A percentile compares a stretch with the other conserved stretches of the same genome.
Evolutionary conservation across 2,113 vertebrate genomes (phyloP).

Genomic region (Pollimyrus isidori): DNA sequence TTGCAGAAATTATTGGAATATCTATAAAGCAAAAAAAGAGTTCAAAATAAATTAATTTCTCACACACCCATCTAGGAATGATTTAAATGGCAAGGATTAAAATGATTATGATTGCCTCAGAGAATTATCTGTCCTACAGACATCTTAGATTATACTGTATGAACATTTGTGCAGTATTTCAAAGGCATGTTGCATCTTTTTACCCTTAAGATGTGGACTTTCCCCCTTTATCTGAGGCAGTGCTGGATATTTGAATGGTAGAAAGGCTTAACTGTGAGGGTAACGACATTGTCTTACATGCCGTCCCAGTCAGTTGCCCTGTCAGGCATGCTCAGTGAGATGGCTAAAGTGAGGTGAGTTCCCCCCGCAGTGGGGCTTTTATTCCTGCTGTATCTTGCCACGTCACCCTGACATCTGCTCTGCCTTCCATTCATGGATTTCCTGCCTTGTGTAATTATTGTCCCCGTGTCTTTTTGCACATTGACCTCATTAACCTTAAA

Average conservation of each 20-base stretch:
- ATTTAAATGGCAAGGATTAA: neutral
- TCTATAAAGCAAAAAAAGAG: neutral
- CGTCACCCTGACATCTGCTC: neutral
- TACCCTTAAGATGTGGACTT: neutral
- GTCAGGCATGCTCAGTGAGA: neutral
- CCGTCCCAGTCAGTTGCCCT: neutral
- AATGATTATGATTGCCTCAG: neutral
- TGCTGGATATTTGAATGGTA: neutral
- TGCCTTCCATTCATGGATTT: constrained; percentile 12
- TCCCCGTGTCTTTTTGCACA: constrained; percentile 14
- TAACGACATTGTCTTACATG: neutral
- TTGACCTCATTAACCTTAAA: constrained; percentile 16
- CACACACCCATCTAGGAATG: neutral
- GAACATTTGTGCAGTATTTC: neutral
- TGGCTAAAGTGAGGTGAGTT: neutral
- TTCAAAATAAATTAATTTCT: neutral
- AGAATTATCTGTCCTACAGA: neutral
- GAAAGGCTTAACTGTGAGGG: neutral
- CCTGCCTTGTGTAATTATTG: constrained; percentile 22
- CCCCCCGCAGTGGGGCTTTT: neutral
- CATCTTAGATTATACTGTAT: neutral
- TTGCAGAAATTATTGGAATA: neutral
- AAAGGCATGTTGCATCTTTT: neutral
- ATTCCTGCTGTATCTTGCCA: neutral
- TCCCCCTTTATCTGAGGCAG: neutral